Percentiles rank a stretch among this genome's conserved stretches.
These are phyloP conservation scores for Hemiprocne comata DNA, from an alignment of 2,113 vertebrate genomes.

Conservation along the genomic window DNA sequence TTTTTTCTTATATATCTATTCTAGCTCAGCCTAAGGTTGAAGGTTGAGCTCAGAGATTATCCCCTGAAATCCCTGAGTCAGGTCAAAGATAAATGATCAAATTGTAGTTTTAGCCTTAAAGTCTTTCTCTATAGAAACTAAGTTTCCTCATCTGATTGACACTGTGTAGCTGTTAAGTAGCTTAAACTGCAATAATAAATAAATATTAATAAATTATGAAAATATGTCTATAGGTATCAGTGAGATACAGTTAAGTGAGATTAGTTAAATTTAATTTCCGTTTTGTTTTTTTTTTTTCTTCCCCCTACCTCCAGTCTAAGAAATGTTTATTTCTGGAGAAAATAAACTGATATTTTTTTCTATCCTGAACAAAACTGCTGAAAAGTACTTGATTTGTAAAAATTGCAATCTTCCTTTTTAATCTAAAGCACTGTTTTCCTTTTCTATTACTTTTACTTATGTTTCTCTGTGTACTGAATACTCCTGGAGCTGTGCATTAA, in stretches of 20 bases:
- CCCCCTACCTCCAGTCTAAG: neutral
- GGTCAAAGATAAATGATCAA: neutral
- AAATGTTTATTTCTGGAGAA: neutral
- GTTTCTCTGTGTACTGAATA: neutral
- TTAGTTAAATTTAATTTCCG: neutral
- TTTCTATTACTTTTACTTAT: neutral
- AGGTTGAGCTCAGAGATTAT: neutral
- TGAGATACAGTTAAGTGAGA: neutral
- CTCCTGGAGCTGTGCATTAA: neutral
- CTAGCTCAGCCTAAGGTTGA: neutral
- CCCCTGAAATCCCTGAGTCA: neutral
- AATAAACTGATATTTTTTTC: neutral
- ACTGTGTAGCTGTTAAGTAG: neutral
- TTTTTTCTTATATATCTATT: neutral
- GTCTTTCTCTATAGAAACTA: neutral
- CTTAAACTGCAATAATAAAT: neutral
- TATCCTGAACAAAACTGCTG: neutral
- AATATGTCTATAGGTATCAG: neutral
- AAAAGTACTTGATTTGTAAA: neutral
- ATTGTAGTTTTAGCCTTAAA: neutral
- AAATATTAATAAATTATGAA: neutral
- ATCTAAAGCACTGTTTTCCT: neutral
- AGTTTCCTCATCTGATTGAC: neutral
- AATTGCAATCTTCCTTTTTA: neutral
- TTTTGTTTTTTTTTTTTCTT: neutral